A percentile compares a stretch with the other conserved stretches of the same genome.
Evolutionary conservation across 2,888 invertebrate species (phyloP).

Genomic region (Xestoiulus laeticollis): DNA sequence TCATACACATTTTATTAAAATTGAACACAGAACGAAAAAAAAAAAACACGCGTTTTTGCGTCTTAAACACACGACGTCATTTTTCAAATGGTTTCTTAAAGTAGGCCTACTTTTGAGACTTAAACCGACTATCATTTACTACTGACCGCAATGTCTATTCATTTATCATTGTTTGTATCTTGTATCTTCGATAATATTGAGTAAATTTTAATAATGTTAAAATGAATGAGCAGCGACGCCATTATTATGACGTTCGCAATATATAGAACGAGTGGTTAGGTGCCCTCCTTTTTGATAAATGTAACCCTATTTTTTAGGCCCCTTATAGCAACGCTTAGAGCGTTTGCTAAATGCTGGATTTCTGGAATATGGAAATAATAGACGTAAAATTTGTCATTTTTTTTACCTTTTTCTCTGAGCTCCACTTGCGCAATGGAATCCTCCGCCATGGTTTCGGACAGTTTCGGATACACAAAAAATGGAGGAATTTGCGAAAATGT

Average conservation of each 20-base stretch:
- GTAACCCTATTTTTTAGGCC: background rate
- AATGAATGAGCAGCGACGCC: slow-evolving; percentile 31
- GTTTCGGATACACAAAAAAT: slow-evolving; percentile 36
- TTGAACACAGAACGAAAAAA: background rate
- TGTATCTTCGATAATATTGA: background rate
- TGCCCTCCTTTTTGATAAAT: background rate
- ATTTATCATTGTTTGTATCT: too few relatives aligned
- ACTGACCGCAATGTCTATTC: background rate
- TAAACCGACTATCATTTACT: background rate
- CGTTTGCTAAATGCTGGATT: background rate
- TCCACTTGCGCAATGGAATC: slow-evolving; percentile 44
- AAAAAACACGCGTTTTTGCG: background rate
- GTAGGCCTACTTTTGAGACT: background rate
- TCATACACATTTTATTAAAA: background rate
- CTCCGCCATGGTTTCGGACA: slow-evolving; percentile 39
- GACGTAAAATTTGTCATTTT: background rate
- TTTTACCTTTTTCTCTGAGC: slow-evolving; percentile 51
- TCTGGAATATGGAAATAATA: background rate
- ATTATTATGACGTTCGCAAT: slow-evolving; percentile 28
- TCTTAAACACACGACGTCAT: background rate
- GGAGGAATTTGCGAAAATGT: background rate
- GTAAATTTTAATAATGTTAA: background rate
- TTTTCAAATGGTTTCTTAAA: background rate
- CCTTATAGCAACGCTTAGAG: background rate
- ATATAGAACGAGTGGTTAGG: background rate